Percentiles rank a stretch among this genome's conserved stretches.
phyloP scores from a whole-genome alignment of 2,113 vertebrate genomes.

The Muscicapa adusta region DNA sequence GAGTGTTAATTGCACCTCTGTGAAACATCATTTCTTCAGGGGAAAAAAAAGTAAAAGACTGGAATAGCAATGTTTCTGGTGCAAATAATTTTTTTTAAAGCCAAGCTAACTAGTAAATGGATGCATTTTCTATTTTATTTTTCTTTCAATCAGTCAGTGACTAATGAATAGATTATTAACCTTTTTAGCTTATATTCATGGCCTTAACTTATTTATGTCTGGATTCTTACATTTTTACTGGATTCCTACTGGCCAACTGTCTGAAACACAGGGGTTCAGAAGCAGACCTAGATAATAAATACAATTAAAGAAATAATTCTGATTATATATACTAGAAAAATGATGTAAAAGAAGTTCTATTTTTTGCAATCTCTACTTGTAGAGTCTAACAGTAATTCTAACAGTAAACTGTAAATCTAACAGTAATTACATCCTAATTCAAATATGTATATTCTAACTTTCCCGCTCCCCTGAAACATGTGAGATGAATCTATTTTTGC shows the following conservation, averaged over 20 bases:
- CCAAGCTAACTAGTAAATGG: not conserved
- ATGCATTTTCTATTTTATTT: not conserved
- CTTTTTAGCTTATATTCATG: not conserved
- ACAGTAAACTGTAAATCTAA: not conserved
- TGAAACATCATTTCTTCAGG: not conserved
- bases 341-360: accelerated
- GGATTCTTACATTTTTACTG: not conserved
- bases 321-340: not conserved
- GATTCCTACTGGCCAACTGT: not conserved
- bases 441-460: not conserved
- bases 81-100: not conserved
- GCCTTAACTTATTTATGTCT: not conserved
- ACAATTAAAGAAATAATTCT: not conserved
- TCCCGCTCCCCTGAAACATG: not conserved
- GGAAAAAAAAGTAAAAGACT: not conserved
- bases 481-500: not conserved
- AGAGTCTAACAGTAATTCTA: not conserved
- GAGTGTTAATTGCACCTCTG: not conserved
- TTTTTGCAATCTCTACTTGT: not conserved
- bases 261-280: not conserved
- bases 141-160: not conserved
- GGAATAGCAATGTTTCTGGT: not conserved
- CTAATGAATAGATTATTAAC: not conserved
- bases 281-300: not conserved
- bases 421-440: not conserved